Conservation (phyloP, 2,888 invertebrate genomes). For the Ophion slaviceki region DNA sequence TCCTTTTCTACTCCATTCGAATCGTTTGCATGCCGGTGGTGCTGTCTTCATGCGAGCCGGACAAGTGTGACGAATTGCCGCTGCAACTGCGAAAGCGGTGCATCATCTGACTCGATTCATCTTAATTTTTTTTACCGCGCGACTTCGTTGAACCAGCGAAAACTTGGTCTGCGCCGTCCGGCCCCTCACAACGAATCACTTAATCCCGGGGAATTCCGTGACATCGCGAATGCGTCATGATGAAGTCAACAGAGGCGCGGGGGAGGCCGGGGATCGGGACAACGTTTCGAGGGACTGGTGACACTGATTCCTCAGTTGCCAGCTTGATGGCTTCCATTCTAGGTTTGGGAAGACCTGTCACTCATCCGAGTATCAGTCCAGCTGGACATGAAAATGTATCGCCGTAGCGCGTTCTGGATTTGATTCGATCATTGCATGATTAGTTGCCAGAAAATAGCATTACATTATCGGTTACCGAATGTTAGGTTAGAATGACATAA, state of each 20-base stretch:
- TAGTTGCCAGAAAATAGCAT: too few relatives aligned
- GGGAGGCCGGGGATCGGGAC: too few relatives aligned
- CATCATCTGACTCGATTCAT: conserved; percentile 31
- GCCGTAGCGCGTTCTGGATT: too few relatives aligned
- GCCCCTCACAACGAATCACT: conserved; percentile 29
- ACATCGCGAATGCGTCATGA: conserved; percentile 28
- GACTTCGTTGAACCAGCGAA: conserved; percentile 10
- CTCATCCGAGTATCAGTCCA: too few relatives aligned
- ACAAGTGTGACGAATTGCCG: conserved; percentile 63
- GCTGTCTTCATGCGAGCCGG: conserved; percentile 18
- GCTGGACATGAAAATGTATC: too few relatives aligned
- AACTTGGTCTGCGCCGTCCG: background rate
- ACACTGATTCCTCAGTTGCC: background rate
- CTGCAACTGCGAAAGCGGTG: conserved; percentile 48
- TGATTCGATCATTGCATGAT: too few relatives aligned
- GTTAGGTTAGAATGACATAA: too few relatives aligned
- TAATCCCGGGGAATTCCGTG: background rate
- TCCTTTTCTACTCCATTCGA: conserved; percentile 37
- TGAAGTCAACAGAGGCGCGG: background rate
- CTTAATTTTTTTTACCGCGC: conserved; percentile 49
- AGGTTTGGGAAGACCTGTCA: too few relatives aligned
- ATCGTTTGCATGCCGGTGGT: conserved; percentile 28
- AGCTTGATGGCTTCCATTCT: too few relatives aligned
- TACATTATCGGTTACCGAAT: too few relatives aligned
- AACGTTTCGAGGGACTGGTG: background rate